These are phyloP conservation scores for Hippocampus mohnikei DNA, from an alignment of 2,113 vertebrate genomes.

Conservation along the genomic window DNA sequence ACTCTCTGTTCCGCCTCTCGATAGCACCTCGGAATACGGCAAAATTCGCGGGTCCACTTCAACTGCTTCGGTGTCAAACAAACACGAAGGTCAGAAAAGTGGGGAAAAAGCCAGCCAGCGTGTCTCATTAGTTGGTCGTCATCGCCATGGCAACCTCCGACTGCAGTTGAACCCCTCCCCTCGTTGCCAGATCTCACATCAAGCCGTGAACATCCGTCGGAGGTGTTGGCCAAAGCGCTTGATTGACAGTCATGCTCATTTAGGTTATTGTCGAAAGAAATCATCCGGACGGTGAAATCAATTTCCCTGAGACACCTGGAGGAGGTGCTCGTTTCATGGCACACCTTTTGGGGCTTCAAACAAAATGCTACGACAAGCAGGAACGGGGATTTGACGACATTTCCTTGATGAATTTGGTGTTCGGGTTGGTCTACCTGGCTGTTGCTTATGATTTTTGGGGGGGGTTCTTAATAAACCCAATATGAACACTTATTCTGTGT, in stretches of 20 bases:
- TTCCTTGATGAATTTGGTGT: not conserved
- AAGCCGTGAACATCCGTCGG: not conserved
- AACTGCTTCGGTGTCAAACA: not conserved
- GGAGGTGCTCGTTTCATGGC: not conserved
- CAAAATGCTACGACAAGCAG: not conserved
- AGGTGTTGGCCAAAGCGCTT: not conserved
- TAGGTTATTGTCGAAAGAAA: not conserved
- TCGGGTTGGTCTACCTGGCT: no score
- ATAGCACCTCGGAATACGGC: not conserved
- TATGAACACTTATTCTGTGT: not conserved
- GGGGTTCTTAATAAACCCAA: not conserved
- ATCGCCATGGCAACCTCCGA: not conserved
- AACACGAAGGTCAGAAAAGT: not conserved
- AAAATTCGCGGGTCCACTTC: not conserved
- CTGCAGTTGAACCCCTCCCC: slow-evolving; percentile 2
- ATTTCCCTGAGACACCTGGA: not conserved
- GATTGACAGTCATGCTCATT: slow-evolving; percentile 1
- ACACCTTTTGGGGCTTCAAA: not conserved
- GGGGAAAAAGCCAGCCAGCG: not conserved
- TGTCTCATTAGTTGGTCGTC: not conserved
- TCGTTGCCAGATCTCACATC: not conserved
- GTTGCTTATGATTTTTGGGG: no score
- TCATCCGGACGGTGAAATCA: not conserved
- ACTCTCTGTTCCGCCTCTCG: no score
- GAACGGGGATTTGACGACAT: not conserved